These are phyloP conservation scores for Deilephila elpenor DNA, from an alignment of 2,888 invertebrate species.

Conservation along the genomic window DNA sequence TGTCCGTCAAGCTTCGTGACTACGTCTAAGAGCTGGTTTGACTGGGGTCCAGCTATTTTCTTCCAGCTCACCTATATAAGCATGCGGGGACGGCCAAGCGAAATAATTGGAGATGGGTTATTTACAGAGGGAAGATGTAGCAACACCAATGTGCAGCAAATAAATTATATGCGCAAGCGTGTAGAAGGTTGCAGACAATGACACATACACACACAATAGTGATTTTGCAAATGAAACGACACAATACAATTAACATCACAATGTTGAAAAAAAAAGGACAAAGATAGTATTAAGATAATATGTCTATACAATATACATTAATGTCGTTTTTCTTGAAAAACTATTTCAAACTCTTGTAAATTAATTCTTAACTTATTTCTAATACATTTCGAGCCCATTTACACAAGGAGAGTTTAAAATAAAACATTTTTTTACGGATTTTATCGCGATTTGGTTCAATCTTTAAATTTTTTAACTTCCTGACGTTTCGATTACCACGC, in stretches of 20 bases:
- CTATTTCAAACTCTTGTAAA: no score
- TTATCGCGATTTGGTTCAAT: no score
- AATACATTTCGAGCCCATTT: no score
- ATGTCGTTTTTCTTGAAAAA: no score
- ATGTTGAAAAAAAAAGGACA: slow-evolving; percentile 43
- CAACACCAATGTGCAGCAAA: slow-evolving; percentile 63
- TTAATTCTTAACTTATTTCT: no score
- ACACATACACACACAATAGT: slow-evolving; percentile 70
- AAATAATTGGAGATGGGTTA: slow-evolving; percentile 37
- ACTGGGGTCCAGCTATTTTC: slow-evolving; percentile 86
- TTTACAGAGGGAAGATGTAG: slow-evolving; percentile 44
- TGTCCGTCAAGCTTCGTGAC: slow-evolving; percentile 87
- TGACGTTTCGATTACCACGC: no score
- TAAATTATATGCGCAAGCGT: slow-evolving; percentile 41
- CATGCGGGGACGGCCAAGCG: slow-evolving; percentile 52
- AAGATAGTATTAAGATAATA: slow-evolving; percentile 3
- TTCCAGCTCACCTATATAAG: slow-evolving; percentile 85
- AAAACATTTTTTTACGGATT: no score
- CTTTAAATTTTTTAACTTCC: no score
- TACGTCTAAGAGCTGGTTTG: slow-evolving; percentile 87
- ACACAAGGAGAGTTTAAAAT: no score
- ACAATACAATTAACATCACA: slow-evolving; percentile 81
- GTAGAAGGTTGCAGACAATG: slow-evolving; percentile 58
- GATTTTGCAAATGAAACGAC: slow-evolving; percentile 50
- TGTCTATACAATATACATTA: not conserved